Percentiles rank a stretch among this genome's conserved stretches.
These are phyloP conservation scores for Nymphicus hollandicus DNA, from an alignment of 2,113 vertebrate species.

Conservation along the genomic window DNA sequence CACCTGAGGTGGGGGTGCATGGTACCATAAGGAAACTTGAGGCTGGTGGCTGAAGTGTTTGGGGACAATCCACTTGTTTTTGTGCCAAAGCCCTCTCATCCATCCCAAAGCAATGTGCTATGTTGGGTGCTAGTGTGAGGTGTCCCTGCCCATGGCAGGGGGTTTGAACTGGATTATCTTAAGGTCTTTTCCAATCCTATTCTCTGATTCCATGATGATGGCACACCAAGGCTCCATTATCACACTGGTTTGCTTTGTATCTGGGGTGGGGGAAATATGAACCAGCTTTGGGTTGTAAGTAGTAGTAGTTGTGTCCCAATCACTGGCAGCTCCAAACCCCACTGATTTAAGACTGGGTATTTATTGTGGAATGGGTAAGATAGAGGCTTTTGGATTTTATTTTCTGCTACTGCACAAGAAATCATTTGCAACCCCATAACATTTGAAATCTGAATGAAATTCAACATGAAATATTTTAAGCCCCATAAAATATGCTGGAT, in stretches of 20 bases:
- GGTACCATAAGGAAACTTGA: fast-evolving
- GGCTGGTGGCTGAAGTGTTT: background rate
- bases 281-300: background rate
- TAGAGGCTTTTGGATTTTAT: background rate
- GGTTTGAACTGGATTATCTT: background rate
- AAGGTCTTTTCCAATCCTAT: background rate
- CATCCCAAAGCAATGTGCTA: background rate
- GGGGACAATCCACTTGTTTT: background rate
- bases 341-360: background rate
- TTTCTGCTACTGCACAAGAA: background rate
- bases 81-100: background rate
- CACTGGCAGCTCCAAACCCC: background rate
- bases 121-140: background rate
- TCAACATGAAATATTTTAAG: background rate
- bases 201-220: background rate
- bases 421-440: background rate
- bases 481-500: background rate
- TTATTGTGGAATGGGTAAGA: background rate
- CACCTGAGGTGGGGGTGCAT: fast-evolving
- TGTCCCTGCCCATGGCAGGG: background rate
- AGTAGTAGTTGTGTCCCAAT: fast-evolving
- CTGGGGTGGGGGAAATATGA: background rate
- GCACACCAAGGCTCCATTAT: background rate
- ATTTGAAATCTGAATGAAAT: background rate
- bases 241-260: fast-evolving